These are phyloP conservation scores for Blastobasis lacticolella DNA, from an alignment of 2,888 invertebrate genomes.

Conservation along the genomic window DNA sequence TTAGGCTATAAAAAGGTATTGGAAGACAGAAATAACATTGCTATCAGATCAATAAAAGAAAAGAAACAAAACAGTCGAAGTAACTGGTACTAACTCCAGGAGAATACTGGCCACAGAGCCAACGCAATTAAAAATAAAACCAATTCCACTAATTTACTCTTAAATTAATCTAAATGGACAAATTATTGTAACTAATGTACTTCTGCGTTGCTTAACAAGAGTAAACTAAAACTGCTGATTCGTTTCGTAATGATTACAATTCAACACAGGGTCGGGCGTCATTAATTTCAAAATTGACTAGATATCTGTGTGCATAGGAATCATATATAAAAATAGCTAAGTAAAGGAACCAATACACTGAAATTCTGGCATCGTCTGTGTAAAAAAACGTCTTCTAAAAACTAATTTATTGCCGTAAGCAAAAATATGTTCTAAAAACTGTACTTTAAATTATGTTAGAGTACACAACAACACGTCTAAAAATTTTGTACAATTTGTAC, in stretches of 20 bases:
- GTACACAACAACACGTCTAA: constrained; percentile 59
- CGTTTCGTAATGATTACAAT: constrained; percentile 33
- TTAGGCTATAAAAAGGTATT: constrained; percentile 43
- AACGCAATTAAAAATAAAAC: constrained; percentile 37
- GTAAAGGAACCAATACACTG: constrained; percentile 70
- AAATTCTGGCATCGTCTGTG: constrained; percentile 59
- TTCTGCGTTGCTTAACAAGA: constrained; percentile 45
- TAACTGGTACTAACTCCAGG: constrained; percentile 41
- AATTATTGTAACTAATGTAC: constrained; percentile 51
- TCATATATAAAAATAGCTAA: constrained; percentile 67
- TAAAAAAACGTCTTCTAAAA: constrained; percentile 47
- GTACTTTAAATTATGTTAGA: constrained; percentile 64
- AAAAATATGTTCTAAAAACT: constrained; percentile 52
- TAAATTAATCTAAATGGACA: constrained; percentile 63
- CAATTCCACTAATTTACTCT: constrained; percentile 52
- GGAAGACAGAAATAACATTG: constrained; percentile 68
- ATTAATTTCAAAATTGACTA: constrained; percentile 74
- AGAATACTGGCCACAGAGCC: constrained; percentile 58
- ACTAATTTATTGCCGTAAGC: constrained; percentile 62
- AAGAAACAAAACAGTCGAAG: constrained; percentile 38
- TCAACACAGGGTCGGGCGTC: constrained; percentile 55
- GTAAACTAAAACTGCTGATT: constrained; percentile 47
- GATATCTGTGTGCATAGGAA: constrained; percentile 73
- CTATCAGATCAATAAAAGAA: constrained; percentile 54
- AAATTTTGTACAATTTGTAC: constrained; percentile 67